phyloP scores from a whole-genome alignment of 2,113 vertebrate species.

The Nicator chloris region DNA sequence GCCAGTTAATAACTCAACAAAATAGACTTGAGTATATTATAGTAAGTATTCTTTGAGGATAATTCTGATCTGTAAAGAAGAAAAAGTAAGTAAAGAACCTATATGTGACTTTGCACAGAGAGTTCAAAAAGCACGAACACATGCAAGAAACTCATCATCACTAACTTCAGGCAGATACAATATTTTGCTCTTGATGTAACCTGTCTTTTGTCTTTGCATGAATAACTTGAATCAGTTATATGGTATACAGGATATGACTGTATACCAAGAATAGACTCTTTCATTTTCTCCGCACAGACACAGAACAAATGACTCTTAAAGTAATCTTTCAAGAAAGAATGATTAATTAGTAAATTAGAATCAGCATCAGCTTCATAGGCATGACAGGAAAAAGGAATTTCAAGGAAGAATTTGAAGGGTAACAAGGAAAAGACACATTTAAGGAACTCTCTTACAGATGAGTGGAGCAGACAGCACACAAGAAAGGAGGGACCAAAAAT shows the following conservation, averaged over 20 bases:
- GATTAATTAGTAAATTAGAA: background rate
- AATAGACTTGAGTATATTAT: background rate
- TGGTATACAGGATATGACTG: background rate
- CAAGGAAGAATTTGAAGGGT: background rate
- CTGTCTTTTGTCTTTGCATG: background rate
- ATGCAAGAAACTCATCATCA: background rate
- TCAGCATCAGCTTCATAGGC: background rate
- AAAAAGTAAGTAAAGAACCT: background rate
- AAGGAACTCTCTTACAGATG: background rate
- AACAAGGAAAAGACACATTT: background rate
- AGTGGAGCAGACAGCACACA: background rate
- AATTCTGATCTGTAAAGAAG: background rate
- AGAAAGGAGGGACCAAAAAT: background rate
- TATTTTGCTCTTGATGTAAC: background rate
- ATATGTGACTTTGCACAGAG: background rate
- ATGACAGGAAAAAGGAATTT: background rate
- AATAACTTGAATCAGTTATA: background rate
- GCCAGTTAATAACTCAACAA: background rate
- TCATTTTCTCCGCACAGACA: background rate
- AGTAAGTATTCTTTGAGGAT: background rate
- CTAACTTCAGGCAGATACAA: background rate
- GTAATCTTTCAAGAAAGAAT: background rate
- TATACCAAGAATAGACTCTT: background rate
- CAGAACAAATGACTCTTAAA: background rate
- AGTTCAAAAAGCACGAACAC: background rate